These are phyloP conservation scores for Chelonus formosanus DNA, from an alignment of 2,888 invertebrate genomes.

Conservation along the genomic window DNA sequence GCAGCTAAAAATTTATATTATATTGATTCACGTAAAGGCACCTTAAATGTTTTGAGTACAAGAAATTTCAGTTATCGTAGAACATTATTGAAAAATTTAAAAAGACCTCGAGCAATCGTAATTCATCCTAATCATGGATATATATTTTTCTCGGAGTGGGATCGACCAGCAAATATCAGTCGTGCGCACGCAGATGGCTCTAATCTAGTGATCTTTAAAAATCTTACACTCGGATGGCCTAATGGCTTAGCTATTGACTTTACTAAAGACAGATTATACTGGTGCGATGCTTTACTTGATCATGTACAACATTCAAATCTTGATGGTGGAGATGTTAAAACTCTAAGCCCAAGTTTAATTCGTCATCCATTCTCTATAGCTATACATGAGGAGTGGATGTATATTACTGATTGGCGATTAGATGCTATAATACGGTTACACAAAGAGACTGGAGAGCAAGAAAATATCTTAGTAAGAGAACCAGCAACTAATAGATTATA, in stretches of 20 bases:
- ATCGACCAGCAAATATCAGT: slow-evolving; percentile 95
- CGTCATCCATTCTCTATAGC: slow-evolving; percentile 93
- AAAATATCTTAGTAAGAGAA: slow-evolving; percentile 85
- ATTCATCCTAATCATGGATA: slow-evolving; percentile 95
- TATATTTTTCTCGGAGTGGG: slow-evolving; percentile 97
- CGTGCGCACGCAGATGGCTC: slow-evolving; percentile 91
- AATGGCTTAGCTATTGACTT: slow-evolving; percentile 96
- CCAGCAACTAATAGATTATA: slow-evolving; percentile 90
- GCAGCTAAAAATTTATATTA: slow-evolving; percentile 94
- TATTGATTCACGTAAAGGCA: slow-evolving; percentile 93
- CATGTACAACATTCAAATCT: slow-evolving; percentile 94
- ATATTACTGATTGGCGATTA: slow-evolving; percentile 96
- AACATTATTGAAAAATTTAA: slow-evolving; percentile 85
- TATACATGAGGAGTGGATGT: slow-evolving; percentile 90
- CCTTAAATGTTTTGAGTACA: slow-evolving; percentile 90
- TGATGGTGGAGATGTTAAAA: slow-evolving; percentile 90
- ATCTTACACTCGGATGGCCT: slow-evolving; percentile 95
- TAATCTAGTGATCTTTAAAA: slow-evolving; percentile 85
- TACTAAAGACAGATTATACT: slow-evolving; percentile 86
- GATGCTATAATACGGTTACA: slow-evolving; percentile 92
- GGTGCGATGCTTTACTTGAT: slow-evolving; percentile 96
- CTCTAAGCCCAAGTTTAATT: slow-evolving; percentile 85
- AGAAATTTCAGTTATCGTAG: slow-evolving; percentile 84
- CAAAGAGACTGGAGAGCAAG: slow-evolving; percentile 87
- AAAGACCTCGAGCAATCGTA: slow-evolving; percentile 94